Evolutionary conservation across 1,140 invertebrate genomes (phyloP), one percentile per base, ranked within the genome.

Genomic region (Drosophila yakuba): DNA sequence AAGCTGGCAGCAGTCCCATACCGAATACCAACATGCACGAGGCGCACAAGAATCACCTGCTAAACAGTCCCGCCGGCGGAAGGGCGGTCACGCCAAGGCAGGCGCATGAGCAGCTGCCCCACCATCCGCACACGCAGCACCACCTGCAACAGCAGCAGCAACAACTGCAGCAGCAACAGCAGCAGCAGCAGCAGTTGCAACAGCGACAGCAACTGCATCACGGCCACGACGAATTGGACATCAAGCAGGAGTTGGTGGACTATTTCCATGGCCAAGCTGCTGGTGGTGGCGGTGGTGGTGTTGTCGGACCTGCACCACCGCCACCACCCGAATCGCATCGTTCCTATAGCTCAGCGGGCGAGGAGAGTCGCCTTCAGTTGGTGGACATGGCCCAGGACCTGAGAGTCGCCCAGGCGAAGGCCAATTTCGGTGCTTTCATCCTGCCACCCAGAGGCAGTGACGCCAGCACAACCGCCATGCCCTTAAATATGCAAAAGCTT

Each of bases 381-480:
- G 85, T 77, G 67, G 85, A 91, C 35, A 92, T 91, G 78, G 91
- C 91, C n/a, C 91, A 92, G 74, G 91, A 92, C 36, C 55, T 92
- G 57, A 67, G 91, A n/a, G 84, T 92, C 6, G 88, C 90, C 6
- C 91, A 91, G 43, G 91, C 91, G 10, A 90, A 91, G 59, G 85
- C 84, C 32, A 81, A 78, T 23, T 91, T 91, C 14, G 78, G 75
- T 7, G 58, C 63, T 41, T 92, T 91, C 25, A 84, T 81, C 0
- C 54, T 92, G 71, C 90, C 90, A 2, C 73, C 90, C 7, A 73
- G 83, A 5, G 76, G 54, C 28, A 79, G 67, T 7, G 62, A 68
- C 11, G 55, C 63, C 8, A 57, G 61, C 35, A 41, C 63, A 10
- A 28, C 78, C 2, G 64, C 63, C 35, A 89, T 89, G 85, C 84